These are phyloP conservation scores for Thymallus thymallus DNA, from an alignment of 2,113 vertebrate genomes.

Conservation along the genomic window DNA sequence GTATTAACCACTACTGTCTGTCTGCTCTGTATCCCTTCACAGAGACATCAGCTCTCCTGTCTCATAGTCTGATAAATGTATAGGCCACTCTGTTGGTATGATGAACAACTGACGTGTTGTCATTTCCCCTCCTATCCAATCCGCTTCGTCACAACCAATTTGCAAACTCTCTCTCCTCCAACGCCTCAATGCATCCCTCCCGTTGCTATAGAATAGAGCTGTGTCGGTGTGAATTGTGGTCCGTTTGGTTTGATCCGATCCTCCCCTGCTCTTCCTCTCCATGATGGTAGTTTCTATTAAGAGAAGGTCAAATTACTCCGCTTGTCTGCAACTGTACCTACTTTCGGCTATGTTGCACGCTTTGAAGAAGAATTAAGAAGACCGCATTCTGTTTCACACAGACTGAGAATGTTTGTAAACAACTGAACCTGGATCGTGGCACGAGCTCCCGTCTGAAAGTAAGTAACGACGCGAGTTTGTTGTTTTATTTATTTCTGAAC, in stretches of 20 bases:
- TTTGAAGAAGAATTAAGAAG: constrained; percentile 57
- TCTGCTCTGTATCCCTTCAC: neutral
- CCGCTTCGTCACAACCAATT: too few species aligned
- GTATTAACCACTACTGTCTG: neutral
- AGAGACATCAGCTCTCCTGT: neutral
- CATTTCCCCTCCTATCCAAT: too few species aligned
- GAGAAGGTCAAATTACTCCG: constrained; percentile 85
- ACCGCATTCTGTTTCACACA: constrained; percentile 2
- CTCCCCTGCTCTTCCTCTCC: constrained; percentile 56
- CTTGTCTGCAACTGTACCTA: constrained; percentile 68
- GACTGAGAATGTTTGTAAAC: neutral
- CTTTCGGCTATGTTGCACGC: constrained; percentile 49
- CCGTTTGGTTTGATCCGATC: constrained; percentile 81
- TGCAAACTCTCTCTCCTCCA: too few species aligned
- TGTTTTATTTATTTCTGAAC: too few species aligned
- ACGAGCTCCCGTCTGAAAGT: constrained; percentile 51
- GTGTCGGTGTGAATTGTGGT: neutral
- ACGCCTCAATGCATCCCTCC: neutral
- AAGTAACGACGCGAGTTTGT: constrained; percentile 49
- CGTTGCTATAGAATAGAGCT: too few species aligned
- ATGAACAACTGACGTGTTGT: too few species aligned
- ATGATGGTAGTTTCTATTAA: constrained; percentile 84
- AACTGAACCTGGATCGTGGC: constrained; percentile 26
- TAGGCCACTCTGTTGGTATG: too few species aligned
- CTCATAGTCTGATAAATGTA: too few species aligned